Conservation (phyloP, 2,888 invertebrate species). For the Mongoloraphidia duomilia region DNA sequence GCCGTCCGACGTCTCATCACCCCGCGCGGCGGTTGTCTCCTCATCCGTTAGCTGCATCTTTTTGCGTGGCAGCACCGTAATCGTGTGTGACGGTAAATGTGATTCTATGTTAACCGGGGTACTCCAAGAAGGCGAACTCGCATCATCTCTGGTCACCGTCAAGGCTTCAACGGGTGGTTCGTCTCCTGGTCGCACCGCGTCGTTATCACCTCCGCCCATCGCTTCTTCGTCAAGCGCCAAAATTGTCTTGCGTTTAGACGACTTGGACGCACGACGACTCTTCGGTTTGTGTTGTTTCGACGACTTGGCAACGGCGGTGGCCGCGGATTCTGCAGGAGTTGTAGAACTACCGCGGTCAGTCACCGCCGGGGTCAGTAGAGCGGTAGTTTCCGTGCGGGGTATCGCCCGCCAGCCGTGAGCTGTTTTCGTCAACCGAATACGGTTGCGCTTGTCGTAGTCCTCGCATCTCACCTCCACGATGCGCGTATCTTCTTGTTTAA, state of each 20-base stretch:
- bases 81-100: slow-evolving; percentile 45
- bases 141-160: slow-evolving; percentile 6
- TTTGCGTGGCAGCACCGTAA: slow-evolving; percentile 33
- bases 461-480: slow-evolving; percentile 77
- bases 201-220: slow-evolving; percentile 13
- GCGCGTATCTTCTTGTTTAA: slow-evolving; percentile 62
- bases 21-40: slow-evolving; percentile 6
- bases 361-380: slow-evolving; percentile 26
- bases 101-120: slow-evolving; percentile 41
- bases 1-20: slow-evolving; percentile 10
- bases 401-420: slow-evolving; percentile 70
- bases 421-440: slow-evolving; percentile 69
- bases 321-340: slow-evolving; percentile 6
- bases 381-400: slow-evolving; percentile 52
- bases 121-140: slow-evolving; percentile 24
- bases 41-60: slow-evolving; percentile 11
- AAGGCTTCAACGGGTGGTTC: slow-evolving; percentile 4
- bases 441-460: slow-evolving; percentile 75
- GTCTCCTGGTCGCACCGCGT: slow-evolving; percentile 17
- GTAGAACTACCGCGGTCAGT: slow-evolving; percentile 8
- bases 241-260: slow-evolving; percentile 19
- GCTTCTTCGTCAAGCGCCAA: slow-evolving; percentile 28
- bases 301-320: slow-evolving; percentile 14
- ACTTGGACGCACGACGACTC: slow-evolving; percentile 6
- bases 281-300: slow-evolving; percentile 18